Evolutionary conservation across 1,140 invertebrate genomes (phyloP).

Genomic region (Drosophila biarmipes): DNA sequence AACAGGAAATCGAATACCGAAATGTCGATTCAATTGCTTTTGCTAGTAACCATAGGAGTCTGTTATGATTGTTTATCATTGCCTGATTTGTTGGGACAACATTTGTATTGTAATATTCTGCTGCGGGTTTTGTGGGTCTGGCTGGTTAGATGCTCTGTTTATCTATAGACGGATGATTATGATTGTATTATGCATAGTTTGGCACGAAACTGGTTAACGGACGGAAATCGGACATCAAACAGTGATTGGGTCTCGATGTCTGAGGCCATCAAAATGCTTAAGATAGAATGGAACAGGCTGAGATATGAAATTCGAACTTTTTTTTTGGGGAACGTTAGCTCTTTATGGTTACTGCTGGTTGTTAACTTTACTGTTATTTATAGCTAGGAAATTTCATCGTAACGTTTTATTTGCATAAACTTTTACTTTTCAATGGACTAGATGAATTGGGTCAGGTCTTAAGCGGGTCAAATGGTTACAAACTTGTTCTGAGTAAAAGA

Average conservation of each 20-base stretch:
- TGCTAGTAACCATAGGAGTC: conserved; percentile 55
- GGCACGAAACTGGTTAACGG: conserved; percentile 59
- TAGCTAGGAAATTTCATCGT: conserved; percentile 6
- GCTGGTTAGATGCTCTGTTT: conserved; percentile 28
- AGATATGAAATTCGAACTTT: conserved; percentile 15
- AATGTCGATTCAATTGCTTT: conserved; percentile 45
- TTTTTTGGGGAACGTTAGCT: conserved; percentile 7
- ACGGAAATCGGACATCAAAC: conserved; percentile 40
- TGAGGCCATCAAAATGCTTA: conserved; percentile 26
- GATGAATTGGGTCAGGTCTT: conserved; percentile 9
- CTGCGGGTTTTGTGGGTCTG: conserved; percentile 14
- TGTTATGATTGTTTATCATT: conserved; percentile 60
- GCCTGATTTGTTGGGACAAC: conserved; percentile 51
- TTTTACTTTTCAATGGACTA: conserved; percentile 28
- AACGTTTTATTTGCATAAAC: conserved; percentile 27
- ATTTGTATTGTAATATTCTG: conserved; percentile 60
- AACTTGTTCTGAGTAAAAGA: not conserved
- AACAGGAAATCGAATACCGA: conserved; percentile 72
- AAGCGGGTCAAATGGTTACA: conserved; percentile 13
- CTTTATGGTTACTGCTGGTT: conserved; percentile 21
- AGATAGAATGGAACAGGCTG: not conserved
- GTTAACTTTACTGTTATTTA: conserved; percentile 13
- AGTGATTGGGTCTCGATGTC: conserved; percentile 15
- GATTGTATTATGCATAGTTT: conserved; percentile 45
- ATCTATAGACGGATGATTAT: conserved; percentile 56